Conservation (phyloP, 2,797 vertebrate genomes). For the Gymnoscopelus braueri region DNA sequence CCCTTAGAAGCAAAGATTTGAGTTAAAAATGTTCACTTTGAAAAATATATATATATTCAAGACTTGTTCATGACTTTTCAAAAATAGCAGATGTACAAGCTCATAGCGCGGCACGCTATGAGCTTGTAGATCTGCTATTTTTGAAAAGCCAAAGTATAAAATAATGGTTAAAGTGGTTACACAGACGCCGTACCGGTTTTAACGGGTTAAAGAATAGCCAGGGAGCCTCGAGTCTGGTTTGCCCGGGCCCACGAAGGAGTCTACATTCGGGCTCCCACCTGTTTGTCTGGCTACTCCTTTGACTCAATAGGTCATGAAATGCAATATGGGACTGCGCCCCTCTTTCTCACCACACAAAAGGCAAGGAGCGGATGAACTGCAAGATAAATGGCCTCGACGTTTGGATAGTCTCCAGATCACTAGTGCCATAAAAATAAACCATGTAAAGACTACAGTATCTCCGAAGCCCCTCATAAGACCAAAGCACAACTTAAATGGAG, state of each 20-base stretch:
- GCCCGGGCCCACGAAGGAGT: constrained; percentile 74
- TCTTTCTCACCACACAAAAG: constrained; percentile 77
- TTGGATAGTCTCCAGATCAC: constrained; percentile 73
- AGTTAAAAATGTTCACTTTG: too few relatives aligned
- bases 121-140: too few relatives aligned
- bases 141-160: too few relatives aligned
- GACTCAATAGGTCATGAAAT: constrained; percentile 85
- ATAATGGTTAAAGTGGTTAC: too few relatives aligned
- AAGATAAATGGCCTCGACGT: constrained; percentile 81
- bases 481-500: constrained; percentile 59
- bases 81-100: too few relatives aligned
- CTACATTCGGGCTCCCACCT: constrained; percentile 88
- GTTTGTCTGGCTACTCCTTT: constrained; percentile 82
- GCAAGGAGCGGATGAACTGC: constrained; percentile 72
- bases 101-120: too few relatives aligned
- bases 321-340: constrained; percentile 76
- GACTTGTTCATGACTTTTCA: too few relatives aligned
- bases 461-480: constrained; percentile 55
- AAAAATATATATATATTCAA: too few relatives aligned
- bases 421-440: constrained; percentile 75
- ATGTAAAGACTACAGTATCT: constrained; percentile 64
- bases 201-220: constrained; percentile 78
- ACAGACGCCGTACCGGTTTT: too few relatives aligned
- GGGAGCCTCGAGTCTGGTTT: constrained; percentile 79
- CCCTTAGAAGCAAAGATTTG: too few relatives aligned